Evolutionary conservation across 2,888 invertebrate species (phyloP), one percentile per base, ranked within the genome.

Genomic region (Morpho helenor): DNA sequence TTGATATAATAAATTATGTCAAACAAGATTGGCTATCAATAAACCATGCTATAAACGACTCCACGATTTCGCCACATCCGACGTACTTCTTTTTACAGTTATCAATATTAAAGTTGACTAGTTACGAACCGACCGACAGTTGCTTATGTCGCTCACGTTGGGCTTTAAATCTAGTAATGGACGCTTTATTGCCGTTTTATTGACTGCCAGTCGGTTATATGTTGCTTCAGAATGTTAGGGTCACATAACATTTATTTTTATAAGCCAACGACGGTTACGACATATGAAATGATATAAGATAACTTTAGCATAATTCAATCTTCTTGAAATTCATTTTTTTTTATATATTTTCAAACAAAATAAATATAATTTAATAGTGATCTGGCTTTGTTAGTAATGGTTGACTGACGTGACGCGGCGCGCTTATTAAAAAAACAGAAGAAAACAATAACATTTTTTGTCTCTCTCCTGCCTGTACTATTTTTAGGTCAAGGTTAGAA

Each of bases 101-200:
- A 53, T 53, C 46, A 53, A 46, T 46, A 44, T 44, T 39, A 23
- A 46, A 47, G 52, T 59, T 62, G 53, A 54, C 48, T 50, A 56
- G 56, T 46, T 48, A 53, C 31, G 49, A 50, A 56, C 49, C 7
- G 41, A 52, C 52, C 22, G 52, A 56, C 64, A 62, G 50, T 61
- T 61, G 62, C 57, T 49, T 48, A 49, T 54, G 59, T 62, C 64
- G 52, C 52, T 62, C 59, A 62, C 52, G 47, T 56, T 23, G 39
- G 54, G 46, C 59, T 56, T 64, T 53, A 63, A 64, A 55, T 61
- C 52, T 51, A 54, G 49, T 47, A 53, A 53, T 56, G 49, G 31
- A n/a, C 10, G 50, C 40, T 56, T 56, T 56, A 62, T 46, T 49
- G 49, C 16, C 16, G 23, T 49, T 43, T 62, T 57, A 60, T 49